Evolutionary conservation across 1,140 invertebrate genomes (phyloP).

Genomic region (Nilaparvata lugens): DNA sequence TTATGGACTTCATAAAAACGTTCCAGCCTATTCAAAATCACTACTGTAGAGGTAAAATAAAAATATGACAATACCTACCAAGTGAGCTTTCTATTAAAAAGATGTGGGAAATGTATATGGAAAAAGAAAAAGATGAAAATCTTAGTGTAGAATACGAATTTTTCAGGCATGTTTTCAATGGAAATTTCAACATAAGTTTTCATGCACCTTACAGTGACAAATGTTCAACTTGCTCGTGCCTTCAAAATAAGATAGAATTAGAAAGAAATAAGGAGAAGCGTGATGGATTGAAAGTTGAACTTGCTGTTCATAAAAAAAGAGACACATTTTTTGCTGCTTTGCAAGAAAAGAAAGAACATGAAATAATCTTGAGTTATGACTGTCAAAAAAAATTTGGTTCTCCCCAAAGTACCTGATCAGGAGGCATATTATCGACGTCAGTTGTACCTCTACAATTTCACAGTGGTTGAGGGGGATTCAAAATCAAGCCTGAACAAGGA

Average conservation of each 20-base stretch:
- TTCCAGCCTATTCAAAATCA: too few species aligned
- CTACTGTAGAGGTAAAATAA: too few species aligned
- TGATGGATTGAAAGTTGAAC: not conserved
- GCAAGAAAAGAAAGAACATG: not conserved
- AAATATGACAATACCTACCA: conserved; percentile 1
- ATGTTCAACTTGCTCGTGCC: not conserved
- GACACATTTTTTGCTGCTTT: not conserved
- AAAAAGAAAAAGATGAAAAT: too few species aligned
- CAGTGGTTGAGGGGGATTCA: conserved; percentile 10
- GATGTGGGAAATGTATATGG: conserved; percentile 2
- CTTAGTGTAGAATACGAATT: too few species aligned
- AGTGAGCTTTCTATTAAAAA: conserved; percentile 5
- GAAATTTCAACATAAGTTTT: too few species aligned
- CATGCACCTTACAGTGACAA: conserved; percentile 7
- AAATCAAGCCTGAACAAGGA: conserved; percentile 4
- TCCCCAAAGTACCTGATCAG: conserved; percentile 19
- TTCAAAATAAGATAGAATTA: not conserved
- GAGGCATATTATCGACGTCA: too few species aligned
- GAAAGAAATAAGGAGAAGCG: not conserved
- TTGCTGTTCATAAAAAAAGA: not conserved
- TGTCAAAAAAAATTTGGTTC: conserved; percentile 18
- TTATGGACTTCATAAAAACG: not conserved
- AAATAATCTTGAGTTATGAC: conserved; percentile 9
- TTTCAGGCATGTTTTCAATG: too few species aligned
- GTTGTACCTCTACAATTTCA: too few species aligned